Evolutionary conservation across 2,797 vertebrate genomes (phyloP), one percentile per base, ranked within the genome.

Genomic region (Scomberomorus guttatus): DNA sequence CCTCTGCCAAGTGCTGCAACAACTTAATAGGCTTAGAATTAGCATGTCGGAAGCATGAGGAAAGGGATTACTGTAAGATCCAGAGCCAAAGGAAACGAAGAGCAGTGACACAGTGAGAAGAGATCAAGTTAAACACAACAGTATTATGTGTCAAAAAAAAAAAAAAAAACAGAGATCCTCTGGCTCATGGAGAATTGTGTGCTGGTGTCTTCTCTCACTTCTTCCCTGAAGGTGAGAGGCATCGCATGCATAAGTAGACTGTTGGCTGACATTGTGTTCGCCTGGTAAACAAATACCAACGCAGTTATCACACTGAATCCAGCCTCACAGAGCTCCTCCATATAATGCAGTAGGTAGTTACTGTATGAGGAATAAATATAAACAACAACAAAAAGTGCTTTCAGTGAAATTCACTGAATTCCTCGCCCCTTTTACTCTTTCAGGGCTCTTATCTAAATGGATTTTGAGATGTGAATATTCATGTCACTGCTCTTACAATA

Each of bases 1-100:
- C 84, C 79, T 83, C 84, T 69, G 77, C 87, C 77, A 86, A 90
- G 77, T 68, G 79, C 81, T 72, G 81, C 82, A 87, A 91, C 83
- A 89, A 89, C 89, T 80, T 92, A 94, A 92, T 88, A 93, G 91
- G 92, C 91, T 94, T 93, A 93, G 89, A 77, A 90, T 85, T 76
- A 89, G 88, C 82, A 85, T 77, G 92, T 90, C 79, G 80, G 84
- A 90, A 87, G 91, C 85, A 85, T 87, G 88, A 82, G 85, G 86
- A 92, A 91, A 74, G 79, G 92, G 92, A 93, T 94, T 93, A 93
- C 72, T 87, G 77, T 58, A 61, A 83, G 63, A 92, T 84, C 77
- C 84, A 37, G 83, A 88, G 82, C 86, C 83, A 75, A 76, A 79
- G 86, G 88, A 90, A 74, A 83, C 12, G 78, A 77, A 68, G 75